These are phyloP conservation scores for Pissodes strobi DNA, from an alignment of 1,140 invertebrate species.

Conservation along the genomic window DNA sequence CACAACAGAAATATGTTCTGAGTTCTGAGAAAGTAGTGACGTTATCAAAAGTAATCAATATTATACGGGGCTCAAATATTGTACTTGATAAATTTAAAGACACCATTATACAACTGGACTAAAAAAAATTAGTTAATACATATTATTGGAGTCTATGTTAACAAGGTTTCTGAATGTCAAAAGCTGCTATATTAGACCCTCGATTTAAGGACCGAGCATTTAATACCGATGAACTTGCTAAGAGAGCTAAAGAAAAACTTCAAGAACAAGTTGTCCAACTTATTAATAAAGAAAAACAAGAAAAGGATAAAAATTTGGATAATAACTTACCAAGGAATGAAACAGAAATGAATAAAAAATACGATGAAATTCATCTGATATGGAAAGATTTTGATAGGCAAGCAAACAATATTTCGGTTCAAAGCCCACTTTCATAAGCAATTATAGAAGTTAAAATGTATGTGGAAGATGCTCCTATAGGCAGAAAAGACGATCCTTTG, in stretches of 20 bases:
- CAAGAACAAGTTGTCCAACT: constrained; percentile 2
- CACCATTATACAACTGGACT: background rate
- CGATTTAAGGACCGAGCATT: constrained; percentile 13
- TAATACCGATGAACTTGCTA: background rate
- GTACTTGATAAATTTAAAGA: background rate
- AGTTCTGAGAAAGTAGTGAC: constrained; percentile 43
- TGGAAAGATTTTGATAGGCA: constrained; percentile 19
- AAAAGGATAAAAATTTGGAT: background rate
- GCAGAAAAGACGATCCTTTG: constrained; percentile 33
- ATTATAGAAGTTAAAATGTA: constrained; percentile 13
- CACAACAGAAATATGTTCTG: constrained; percentile 45
- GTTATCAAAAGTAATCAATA: constrained; percentile 38
- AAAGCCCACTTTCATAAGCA: too few relatives aligned
- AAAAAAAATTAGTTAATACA: background rate
- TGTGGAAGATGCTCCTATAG: background rate
- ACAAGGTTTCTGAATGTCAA: background rate
- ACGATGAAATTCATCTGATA: constrained; percentile 9
- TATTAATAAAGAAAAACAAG: constrained; percentile 2
- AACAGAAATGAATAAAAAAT: background rate
- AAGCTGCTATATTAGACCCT: constrained; percentile 4
- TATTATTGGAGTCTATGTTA: background rate
- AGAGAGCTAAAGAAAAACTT: constrained; percentile 4
- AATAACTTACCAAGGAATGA: background rate
- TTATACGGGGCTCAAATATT: constrained; percentile 10
- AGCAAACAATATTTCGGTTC: constrained; percentile 1